Conservation (phyloP, 2,888 invertebrate species). For the Watsonalla binaria region DNA sequence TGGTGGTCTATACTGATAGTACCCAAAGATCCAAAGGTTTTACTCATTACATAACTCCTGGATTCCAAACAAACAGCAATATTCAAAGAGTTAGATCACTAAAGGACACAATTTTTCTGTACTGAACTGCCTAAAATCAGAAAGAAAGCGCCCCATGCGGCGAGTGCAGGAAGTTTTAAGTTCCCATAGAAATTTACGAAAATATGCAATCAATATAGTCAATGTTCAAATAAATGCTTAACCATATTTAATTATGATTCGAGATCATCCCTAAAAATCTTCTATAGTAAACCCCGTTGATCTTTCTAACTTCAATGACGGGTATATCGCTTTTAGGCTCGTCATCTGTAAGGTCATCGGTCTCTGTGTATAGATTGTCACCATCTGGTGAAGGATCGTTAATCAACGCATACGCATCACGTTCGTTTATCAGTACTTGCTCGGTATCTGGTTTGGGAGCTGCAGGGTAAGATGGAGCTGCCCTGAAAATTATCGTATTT, state of each 20-base stretch:
- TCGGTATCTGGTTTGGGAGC: constrained; percentile 1
- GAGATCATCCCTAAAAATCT: constrained; percentile 25
- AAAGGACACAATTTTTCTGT: too few species aligned
- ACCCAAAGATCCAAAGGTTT: too few species aligned
- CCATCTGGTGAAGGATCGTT: constrained; percentile 44
- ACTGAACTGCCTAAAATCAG: too few species aligned
- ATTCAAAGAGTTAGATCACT: too few species aligned
- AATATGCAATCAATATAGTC: too few species aligned
- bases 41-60: too few species aligned
- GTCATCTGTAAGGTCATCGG: constrained; percentile 20
- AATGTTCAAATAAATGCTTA: background rate
- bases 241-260: background rate
- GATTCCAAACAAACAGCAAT: too few species aligned
- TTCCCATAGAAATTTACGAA: too few species aligned
- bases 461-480: background rate
- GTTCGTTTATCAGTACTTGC: constrained; percentile 14
- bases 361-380: constrained; percentile 34
- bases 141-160: too few species aligned
- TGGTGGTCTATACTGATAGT: too few species aligned
- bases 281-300: constrained; percentile 46
- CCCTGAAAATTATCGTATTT: background rate
- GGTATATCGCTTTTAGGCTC: constrained; percentile 19
- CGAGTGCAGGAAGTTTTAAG: too few species aligned
- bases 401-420: constrained; percentile 31
- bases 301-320: constrained; percentile 33